Evolutionary conservation across 2,113 vertebrate species (phyloP), one percentile per base, ranked within the genome.

Genomic region (Mystacornis crossleyi): DNA sequence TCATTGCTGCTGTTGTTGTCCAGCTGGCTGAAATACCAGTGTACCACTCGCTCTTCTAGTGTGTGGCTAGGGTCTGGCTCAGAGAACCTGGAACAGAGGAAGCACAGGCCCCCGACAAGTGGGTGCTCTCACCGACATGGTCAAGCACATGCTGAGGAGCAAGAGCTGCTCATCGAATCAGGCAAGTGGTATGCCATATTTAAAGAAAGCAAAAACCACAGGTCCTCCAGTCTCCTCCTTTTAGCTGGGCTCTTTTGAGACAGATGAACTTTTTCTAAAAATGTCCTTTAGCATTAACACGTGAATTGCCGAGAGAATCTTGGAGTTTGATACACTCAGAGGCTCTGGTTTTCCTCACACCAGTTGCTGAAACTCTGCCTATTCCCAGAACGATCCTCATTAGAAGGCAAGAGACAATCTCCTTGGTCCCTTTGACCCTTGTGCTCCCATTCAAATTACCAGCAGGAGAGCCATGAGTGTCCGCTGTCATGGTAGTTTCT

Each of bases 1-100:
- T 99, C 99, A 2, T 97, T 98, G 97, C 99, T 99, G 97, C 98
- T 98, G 78, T 99, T 99, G 98, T 98, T 99, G 84, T 99, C 99
- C 97, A 99, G 98, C 98, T 99, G 99, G 94, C 98, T 98, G 88
- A 99, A 99, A 97, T 99, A 99, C 99, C 99, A 99, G 89, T 99
- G 99, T 9, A 99, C 99, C 95, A 99, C 99, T 5, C 99, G 96
- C 96, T 99, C 99, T 96, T 99, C 99, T 87, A 99, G 93, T 2
- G 99, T 99, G 96, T 99, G 99, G 91, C 98, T 99, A 87, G 99
- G 99, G 94, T 99, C 99, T 38, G 99, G 99, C 97, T 99, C 99
- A 5, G 98, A 98, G 96, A 99, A 99, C 96, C 99, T 99, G 97
- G 42, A 93, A 83, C 10, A 95, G 65, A 65, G 36, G 43, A 95